phyloP scores from a whole-genome alignment of 2,113 vertebrate genomes.

The Ascaphus truei region DNA sequence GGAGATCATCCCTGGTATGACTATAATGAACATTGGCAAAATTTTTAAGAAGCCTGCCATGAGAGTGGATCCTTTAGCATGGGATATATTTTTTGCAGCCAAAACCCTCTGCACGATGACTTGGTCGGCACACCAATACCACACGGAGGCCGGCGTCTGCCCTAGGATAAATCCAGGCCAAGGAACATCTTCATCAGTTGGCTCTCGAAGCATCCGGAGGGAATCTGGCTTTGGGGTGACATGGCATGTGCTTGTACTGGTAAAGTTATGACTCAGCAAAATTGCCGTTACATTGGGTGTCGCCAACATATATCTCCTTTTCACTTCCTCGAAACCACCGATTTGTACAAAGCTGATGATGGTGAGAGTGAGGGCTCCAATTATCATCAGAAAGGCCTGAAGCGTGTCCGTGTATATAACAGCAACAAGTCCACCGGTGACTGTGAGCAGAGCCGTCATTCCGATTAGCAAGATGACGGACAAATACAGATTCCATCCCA shows the following conservation, averaged over 20 bases:
- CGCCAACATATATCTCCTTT: conserved; percentile 89
- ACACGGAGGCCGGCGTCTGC: conserved; percentile 95
- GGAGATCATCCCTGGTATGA: conserved; percentile 97
- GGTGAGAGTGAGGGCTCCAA: conserved; percentile 88
- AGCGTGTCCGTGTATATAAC: conserved; percentile 96
- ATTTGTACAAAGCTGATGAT: conserved; percentile 82
- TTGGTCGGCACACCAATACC: conserved; percentile 98
- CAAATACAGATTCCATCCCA: conserved; percentile 95
- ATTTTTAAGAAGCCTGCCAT: conserved; percentile 95
- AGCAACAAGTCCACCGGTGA: conserved; percentile 91
- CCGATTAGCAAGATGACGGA: conserved; percentile 89
- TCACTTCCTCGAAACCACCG: conserved; percentile 88
- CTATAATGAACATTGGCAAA: conserved; percentile 96
- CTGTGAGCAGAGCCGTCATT: conserved; percentile 90
- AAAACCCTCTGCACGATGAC: conserved; percentile 96
- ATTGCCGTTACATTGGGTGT: conserved; percentile 87
- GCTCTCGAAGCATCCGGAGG: conserved; percentile 79
- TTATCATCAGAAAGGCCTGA: conserved; percentile 93
- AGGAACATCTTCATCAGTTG: conserved; percentile 91
- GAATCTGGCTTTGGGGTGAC: conserved; percentile 84
- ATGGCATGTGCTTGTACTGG: conserved; percentile 79
- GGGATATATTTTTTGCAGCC: conserved; percentile 90
- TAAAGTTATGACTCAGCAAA: conserved; percentile 76
- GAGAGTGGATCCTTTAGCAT: conserved; percentile 91
- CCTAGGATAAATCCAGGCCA: conserved; percentile 96